These are phyloP conservation scores for Chironomus tentans DNA, from an alignment of 2,888 invertebrate species.

Conservation along the genomic window DNA sequence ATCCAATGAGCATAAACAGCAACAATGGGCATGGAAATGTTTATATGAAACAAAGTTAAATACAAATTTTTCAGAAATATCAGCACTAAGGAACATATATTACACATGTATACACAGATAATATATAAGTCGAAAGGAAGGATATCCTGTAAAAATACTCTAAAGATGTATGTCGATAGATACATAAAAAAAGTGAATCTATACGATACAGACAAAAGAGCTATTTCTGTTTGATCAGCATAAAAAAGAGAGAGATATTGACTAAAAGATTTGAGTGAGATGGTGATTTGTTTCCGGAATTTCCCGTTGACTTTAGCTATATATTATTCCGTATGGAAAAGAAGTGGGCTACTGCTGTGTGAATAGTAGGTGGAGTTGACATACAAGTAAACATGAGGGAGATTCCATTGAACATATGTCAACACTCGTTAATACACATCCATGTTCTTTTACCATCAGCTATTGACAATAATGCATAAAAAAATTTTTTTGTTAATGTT, in stretches of 20 bases:
- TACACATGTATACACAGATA: neutral
- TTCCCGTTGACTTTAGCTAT: neutral
- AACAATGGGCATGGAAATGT: neutral
- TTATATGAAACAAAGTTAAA: neutral
- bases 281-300: neutral
- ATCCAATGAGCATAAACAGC: neutral
- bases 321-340: too few relatives aligned
- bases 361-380: neutral
- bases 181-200: too few relatives aligned
- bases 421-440: neutral
- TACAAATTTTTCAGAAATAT: neutral
- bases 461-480: neutral
- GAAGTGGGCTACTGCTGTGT: too few relatives aligned
- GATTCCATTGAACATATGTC: neutral
- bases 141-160: neutral
- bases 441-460: neutral
- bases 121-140: neutral
- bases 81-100: neutral
- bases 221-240: too few relatives aligned
- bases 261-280: neutral
- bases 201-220: too few relatives aligned
- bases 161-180: neutral
- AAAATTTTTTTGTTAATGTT: neutral
- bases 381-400: neutral
- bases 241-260: neutral